Percentiles rank a stretch among this genome's conserved stretches.
Evolutionary conservation across 1,140 invertebrate species (phyloP).

Genomic region (Physella acuta): DNA sequence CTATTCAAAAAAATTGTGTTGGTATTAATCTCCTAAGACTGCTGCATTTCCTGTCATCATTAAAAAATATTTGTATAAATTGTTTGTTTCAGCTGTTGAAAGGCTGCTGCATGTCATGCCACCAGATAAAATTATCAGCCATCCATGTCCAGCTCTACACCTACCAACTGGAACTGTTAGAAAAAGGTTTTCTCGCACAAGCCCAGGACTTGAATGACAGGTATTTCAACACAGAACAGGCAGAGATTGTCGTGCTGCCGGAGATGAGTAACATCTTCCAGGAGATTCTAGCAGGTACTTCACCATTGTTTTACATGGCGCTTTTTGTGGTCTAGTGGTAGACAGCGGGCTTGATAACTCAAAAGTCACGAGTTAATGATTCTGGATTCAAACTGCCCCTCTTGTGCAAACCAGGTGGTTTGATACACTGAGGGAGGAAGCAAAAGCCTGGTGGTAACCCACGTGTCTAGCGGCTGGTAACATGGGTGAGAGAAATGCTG

Average conservation of each 20-base stretch:
- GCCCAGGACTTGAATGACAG: slow-evolving; percentile 17
- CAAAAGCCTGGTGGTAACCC: no score
- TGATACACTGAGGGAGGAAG: no score
- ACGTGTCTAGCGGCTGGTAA: no score
- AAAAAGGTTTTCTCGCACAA: slow-evolving; percentile 64
- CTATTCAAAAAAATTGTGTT: not conserved
- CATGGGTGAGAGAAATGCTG: no score
- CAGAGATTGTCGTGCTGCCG: not conserved
- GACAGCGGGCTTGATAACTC: no score
- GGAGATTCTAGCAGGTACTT: not conserved
- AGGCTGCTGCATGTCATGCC: slow-evolving; percentile 66
- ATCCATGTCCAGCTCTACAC: slow-evolving; percentile 63
- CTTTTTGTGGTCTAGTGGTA: no score
- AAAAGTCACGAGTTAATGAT: no score
- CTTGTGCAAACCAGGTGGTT: no score
- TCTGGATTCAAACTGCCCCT: no score
- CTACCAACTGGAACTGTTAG: slow-evolving; percentile 75
- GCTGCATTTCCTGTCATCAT: not conserved
- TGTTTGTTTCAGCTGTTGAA: slow-evolving; percentile 63
- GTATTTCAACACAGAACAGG: slow-evolving; percentile 7
- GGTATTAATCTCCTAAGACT: not conserved
- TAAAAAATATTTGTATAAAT: no score
- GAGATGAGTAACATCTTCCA: not conserved
- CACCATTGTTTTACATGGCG: not conserved
- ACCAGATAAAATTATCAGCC: slow-evolving; percentile 52